Conservation (phyloP, 2,113 vertebrate species). For the Thinocorus orbignyianus region DNA sequence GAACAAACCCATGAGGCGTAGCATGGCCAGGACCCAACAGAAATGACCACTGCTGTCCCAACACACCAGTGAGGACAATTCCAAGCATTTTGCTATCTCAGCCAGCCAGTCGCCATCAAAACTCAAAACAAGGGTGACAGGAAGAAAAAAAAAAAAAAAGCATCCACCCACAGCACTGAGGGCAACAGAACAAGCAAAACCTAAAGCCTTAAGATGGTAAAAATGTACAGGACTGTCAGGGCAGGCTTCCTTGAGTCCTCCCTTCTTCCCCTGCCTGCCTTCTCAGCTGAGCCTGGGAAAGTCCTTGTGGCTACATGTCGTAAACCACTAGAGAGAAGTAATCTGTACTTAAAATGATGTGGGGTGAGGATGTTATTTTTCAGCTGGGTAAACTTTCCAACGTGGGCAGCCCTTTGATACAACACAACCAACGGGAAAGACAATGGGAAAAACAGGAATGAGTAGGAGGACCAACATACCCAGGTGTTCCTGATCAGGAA, state of each 20-base stretch:
- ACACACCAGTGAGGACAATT: background rate
- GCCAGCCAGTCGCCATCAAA: background rate
- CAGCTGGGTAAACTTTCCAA: background rate
- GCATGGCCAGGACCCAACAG: background rate
- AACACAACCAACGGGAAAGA: background rate
- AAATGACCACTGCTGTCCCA: background rate
- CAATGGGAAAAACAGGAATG: background rate
- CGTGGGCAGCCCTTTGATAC: background rate
- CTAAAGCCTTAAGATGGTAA: background rate
- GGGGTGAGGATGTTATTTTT: background rate
- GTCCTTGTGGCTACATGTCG: rapidly evolving
- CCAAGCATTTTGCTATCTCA: background rate
- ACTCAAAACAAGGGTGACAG: background rate
- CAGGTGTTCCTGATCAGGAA: background rate
- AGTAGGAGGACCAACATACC: background rate
- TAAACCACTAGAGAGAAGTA: background rate
- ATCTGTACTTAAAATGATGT: background rate
- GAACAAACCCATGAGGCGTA: background rate
- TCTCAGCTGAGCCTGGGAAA: background rate
- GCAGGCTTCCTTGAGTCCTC: background rate
- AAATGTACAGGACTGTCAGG: background rate
- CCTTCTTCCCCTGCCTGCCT: background rate
- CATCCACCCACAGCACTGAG: background rate
- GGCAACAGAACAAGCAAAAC: background rate
- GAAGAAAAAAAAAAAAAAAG: background rate